These are phyloP conservation scores for Lytechinus pictus DNA, from an alignment of 35 echinoderm and acorn worm genomes.

Conservation along the genomic window DNA sequence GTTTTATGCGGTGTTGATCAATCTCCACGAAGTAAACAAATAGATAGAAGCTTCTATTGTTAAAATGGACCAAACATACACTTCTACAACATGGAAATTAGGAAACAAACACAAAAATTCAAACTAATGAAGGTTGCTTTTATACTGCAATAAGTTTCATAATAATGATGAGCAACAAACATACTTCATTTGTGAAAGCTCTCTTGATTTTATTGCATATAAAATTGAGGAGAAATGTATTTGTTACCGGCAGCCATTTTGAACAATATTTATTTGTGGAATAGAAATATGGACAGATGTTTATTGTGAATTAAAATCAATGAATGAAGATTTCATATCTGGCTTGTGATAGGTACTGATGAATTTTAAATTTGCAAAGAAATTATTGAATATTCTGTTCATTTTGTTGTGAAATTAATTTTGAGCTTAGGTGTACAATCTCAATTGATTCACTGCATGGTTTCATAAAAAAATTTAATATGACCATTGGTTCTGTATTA, in stretches of 20 bases:
- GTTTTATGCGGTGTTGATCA: too few species aligned
- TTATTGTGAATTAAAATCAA: neutral
- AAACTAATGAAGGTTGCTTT: too few species aligned
- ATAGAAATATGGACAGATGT: neutral
- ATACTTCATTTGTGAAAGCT: neutral
- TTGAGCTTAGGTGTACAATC: too few species aligned
- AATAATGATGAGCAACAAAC: too few species aligned
- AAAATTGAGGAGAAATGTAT: neutral
- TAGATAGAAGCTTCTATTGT: too few species aligned
- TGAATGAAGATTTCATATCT: neutral
- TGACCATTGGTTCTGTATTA: neutral
- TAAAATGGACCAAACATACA: too few species aligned
- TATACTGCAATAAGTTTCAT: too few species aligned
- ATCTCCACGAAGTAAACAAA: too few species aligned
- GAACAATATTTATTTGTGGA: neutral
- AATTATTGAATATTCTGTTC: neutral
- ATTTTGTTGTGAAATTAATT: neutral
- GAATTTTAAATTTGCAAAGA: neutral
- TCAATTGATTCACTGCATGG: too few species aligned
- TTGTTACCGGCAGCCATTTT: neutral
- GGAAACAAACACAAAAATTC: too few species aligned
- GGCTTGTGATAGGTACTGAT: neutral
- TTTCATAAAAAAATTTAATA: neutral
- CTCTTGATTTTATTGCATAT: neutral
- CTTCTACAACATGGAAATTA: too few species aligned